Conservation (phyloP, 2,888 invertebrate genomes). For the Nemurella pictetii region DNA sequence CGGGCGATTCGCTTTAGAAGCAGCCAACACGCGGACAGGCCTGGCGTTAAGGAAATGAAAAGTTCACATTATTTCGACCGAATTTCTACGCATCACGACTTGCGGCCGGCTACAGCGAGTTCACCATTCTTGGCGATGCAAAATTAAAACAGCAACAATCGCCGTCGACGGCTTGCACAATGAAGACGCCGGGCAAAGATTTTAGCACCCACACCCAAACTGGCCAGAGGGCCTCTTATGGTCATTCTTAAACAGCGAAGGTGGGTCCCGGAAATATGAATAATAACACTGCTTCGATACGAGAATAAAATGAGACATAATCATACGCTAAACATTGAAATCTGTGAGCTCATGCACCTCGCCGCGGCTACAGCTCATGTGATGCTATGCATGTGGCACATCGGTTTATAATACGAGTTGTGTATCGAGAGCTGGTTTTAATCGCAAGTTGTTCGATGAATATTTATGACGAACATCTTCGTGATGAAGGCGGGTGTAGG, state of each 20-base stretch:
- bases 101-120: no score
- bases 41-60: no score
- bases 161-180: background rate
- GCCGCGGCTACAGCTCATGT: no score
- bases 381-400: background rate
- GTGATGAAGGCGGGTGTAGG: constrained; percentile 13
- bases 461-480: constrained; percentile 8
- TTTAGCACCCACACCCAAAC: constrained; percentile 11
- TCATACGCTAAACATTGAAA: background rate
- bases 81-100: background rate
- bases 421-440: background rate
- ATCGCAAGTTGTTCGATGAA: constrained; percentile 1
- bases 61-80: background rate
- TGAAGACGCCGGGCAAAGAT: background rate
- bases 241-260: background rate
- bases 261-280: constrained; percentile 20
- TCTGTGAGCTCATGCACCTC: background rate
- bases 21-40: no score
- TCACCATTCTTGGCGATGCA: background rate
- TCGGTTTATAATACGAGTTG: background rate
- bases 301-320: constrained; percentile 29
- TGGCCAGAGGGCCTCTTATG: background rate
- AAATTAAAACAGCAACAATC: background rate
- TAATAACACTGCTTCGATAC: constrained; percentile 12
- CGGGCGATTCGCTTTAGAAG: no score